phyloP scores from a whole-genome alignment of 2,888 invertebrate species.

The Monopis laevigella region DNA sequence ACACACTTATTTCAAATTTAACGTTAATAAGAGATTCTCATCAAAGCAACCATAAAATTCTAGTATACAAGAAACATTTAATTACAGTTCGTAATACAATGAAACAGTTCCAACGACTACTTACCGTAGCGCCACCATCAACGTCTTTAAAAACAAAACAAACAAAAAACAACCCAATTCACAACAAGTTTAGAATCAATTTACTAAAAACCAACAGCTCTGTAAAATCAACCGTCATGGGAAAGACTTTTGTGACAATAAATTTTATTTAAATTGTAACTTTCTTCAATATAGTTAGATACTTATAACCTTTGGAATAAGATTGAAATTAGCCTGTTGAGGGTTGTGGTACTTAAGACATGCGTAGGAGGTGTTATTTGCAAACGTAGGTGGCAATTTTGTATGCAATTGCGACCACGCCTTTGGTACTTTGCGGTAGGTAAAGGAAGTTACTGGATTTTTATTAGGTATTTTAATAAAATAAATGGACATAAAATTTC shows the following conservation, averaged over 20 bases:
- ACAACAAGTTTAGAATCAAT: not conserved
- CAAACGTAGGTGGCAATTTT: conserved; percentile 6
- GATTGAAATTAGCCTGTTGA: not conserved
- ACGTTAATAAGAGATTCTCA: conserved; percentile 38
- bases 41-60: conserved; percentile 38
- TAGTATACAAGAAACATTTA: conserved; percentile 7
- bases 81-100: conserved; percentile 1
- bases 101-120: not conserved
- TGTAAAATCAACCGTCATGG: not conserved
- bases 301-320: not conserved
- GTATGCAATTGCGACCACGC: conserved; percentile 9
- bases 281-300: not conserved
- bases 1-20: too few relatives aligned
- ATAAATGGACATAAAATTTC: too few relatives aligned
- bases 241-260: conserved; percentile 4
- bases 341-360: not conserved
- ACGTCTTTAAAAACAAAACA: not conserved
- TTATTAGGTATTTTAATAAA: too few relatives aligned
- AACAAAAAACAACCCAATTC: not conserved
- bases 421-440: conserved; percentile 2
- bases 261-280: not conserved
- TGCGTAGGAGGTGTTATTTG: not conserved
- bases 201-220: not conserved
- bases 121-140: not conserved
- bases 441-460: conserved; percentile 5